Base-by-base conservation (phyloP, 2,888 invertebrate species). In the Camptogramma bilineatum region DNA sequence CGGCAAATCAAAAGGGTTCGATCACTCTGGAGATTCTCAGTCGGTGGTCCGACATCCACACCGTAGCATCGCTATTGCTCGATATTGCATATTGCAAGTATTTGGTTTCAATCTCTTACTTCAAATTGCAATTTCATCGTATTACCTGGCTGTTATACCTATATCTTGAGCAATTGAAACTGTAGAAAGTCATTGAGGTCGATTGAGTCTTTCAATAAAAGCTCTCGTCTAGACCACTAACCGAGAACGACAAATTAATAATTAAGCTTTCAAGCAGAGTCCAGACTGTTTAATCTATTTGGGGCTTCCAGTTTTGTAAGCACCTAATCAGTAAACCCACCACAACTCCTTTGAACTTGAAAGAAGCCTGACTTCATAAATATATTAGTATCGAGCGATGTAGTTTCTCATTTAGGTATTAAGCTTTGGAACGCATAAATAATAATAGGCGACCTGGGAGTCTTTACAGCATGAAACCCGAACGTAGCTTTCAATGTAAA, bases 1-100 rank as follows among this genome's bases (percentile, higher is more conserved):
- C 85, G 85, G 85, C 84, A 76, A 83, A 86, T 88, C 87, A 89
- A 86, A 87, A 82, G 85, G 76, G 74, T 72, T 73, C 71, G 72
- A 75, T 74, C 77, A 79, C 75, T 74, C 84, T 81, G 82, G 80
- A 85, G 80, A 78, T 77, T 81, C 84, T 76, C 74, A 64, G 77
- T 79, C 73, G 88, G 88, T 87, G 88, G 88, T 87, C 87, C 80
- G 77, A 80, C 74, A 82, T 79, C 76, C 71, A 78, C 72, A 76
- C 70, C 73, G 66, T 46, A 62, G 71, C 71, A 73, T 76, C 52
- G 44, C 59, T 70, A 71, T 69, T 46, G 52, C 46, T 68, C 64
- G 67, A 71, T 74, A 67, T 71, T 64, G 68, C 34, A 39, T 13
- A 28, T 28, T 28, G 4, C 28, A 4, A 28, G 34, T 39, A 39